Conservation (phyloP, 2,888 invertebrate species). For the Dasysyrphus tricinctus region DNA sequence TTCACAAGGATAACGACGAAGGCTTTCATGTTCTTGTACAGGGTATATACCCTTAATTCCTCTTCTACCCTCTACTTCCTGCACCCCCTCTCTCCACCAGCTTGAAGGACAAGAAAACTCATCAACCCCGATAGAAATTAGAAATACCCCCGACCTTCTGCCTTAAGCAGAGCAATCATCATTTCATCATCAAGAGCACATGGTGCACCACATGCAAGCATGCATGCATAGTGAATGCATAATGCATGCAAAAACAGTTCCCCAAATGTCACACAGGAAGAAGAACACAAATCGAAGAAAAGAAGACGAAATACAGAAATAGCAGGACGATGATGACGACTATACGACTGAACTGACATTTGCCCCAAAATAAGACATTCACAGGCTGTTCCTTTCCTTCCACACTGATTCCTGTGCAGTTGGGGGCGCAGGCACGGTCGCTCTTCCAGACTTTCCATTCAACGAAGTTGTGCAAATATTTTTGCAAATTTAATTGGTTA, state of each 20-base stretch:
- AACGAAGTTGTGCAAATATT: conserved; percentile 40
- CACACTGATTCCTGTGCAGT: neutral
- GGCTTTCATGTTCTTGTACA: conserved; percentile 14
- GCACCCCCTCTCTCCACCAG: too few species aligned
- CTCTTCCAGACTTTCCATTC: conserved; percentile 13
- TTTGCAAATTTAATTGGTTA: conserved; percentile 65
- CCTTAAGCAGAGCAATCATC: conserved; percentile 50
- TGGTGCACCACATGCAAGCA: conserved; percentile 52
- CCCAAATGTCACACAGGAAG: conserved; percentile 51
- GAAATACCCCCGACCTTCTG: conserved; percentile 39
- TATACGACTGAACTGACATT: conserved; percentile 37
- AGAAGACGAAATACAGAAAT: conserved; percentile 30
- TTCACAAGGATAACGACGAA: neutral
- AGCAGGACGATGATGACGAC: conserved; percentile 8
- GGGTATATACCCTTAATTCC: neutral
- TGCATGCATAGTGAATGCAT: conserved; percentile 49
- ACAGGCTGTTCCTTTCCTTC: neutral
- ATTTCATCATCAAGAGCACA: conserved; percentile 69
- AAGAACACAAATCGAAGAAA: conserved; percentile 13
- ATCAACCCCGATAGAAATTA: conserved; percentile 67
- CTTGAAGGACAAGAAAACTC: conserved; percentile 62
- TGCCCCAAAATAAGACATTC: conserved; percentile 62
- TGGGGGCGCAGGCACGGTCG: neutral
- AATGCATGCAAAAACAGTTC: conserved; percentile 62
- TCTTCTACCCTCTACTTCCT: neutral